Percentiles rank a stretch among this genome's conserved stretches.
Evolutionary conservation across 2,113 vertebrate genomes (phyloP).

Genomic region (Plestiodon gilberti): DNA sequence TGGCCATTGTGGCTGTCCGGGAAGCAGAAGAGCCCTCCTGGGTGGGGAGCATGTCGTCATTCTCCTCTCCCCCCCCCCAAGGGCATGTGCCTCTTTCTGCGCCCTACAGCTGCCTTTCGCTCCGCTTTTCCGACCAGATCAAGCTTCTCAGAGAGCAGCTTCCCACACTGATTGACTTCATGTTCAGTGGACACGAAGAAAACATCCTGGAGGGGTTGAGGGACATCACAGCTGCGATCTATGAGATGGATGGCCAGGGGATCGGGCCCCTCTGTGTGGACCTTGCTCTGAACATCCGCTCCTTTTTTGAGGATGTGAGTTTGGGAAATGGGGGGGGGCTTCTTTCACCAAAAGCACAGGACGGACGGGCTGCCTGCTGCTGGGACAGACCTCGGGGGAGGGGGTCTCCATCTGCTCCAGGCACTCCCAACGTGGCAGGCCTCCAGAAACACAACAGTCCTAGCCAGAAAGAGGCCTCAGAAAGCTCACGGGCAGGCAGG

Average conservation of each 20-base stretch:
- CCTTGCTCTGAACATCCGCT: background rate
- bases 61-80: no score
- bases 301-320: constrained; percentile 18
- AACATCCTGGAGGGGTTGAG: background rate
- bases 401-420: no score
- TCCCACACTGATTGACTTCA: background rate
- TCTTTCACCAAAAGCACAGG: background rate
- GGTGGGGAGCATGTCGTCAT: no score
- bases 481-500: no score
- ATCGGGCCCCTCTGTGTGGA: constrained; percentile 3
- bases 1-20: background rate
- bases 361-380: no score
- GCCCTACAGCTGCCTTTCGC: background rate
- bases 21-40: background rate
- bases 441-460: no score
- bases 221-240: background rate
- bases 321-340: background rate
- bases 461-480: no score
- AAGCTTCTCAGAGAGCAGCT: constrained; percentile 9
- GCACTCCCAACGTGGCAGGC: no score
- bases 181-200: background rate
- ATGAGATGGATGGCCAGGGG: constrained; percentile 19
- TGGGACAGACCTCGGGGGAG: no score
- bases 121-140: background rate
- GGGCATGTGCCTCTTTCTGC: background rate